phyloP scores from a whole-genome alignment of 2,888 invertebrate species.

The Nasonovia ribisnigri region DNA sequence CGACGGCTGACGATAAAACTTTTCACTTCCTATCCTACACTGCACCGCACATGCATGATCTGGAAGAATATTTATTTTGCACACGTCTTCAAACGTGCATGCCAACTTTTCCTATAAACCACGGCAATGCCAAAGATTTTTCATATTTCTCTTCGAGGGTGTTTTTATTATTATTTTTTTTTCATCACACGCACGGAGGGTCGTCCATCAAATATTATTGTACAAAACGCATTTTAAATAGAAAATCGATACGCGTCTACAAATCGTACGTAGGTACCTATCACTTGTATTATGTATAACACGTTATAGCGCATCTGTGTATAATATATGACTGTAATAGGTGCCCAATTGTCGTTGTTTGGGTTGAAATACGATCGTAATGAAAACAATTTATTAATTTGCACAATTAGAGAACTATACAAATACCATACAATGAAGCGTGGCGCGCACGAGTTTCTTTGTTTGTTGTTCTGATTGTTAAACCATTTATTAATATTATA shows the following conservation, averaged over 20 bases:
- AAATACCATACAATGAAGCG: not conserved
- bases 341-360: not conserved
- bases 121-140: conserved; percentile 42
- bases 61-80: conserved; percentile 63
- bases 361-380: not conserved
- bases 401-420: not conserved
- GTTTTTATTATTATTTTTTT: not conserved
- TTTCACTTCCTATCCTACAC: conserved; percentile 21
- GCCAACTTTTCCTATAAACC: conserved; percentile 60
- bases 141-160: conserved; percentile 41
- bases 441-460: not conserved
- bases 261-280: not conserved
- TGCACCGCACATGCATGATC: not conserved
- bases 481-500: not conserved
- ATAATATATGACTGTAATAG: not conserved
- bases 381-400: not conserved
- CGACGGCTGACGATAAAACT: conserved; percentile 57
- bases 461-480: not conserved
- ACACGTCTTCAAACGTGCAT: not conserved
- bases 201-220: conserved; percentile 12
- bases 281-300: too few species aligned
- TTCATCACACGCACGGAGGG: not conserved
- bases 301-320: not conserved
- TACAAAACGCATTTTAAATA: conserved; percentile 46
- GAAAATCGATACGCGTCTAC: conserved; percentile 25